Evolutionary conservation across 2,113 vertebrate species (phyloP).

Genomic region (Cairina moschata): DNA sequence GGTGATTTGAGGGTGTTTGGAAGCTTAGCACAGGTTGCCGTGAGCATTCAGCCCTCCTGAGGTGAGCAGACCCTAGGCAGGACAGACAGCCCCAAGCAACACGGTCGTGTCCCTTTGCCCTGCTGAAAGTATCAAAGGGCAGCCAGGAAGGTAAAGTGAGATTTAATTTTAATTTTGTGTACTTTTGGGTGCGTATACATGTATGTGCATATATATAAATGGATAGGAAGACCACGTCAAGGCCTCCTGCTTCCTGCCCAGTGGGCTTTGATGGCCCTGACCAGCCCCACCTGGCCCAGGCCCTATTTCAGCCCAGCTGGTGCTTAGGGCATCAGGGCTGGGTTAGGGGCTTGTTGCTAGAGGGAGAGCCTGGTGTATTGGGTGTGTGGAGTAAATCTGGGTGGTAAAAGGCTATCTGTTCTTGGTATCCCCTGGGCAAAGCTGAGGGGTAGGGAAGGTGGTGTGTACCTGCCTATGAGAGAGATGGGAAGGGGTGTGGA

Average conservation of each 20-base stretch:
- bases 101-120: not conserved
- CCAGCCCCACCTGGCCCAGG: not conserved
- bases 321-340: not conserved
- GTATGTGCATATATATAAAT: not conserved
- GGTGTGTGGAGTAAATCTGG: not conserved
- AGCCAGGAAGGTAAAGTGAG: too few species aligned
- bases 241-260: not conserved
- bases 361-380: not conserved
- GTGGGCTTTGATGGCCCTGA: too few species aligned
- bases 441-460: not conserved
- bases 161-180: not conserved
- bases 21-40: not conserved
- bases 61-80: not conserved
- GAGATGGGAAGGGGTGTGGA: not conserved
- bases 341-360: not conserved
- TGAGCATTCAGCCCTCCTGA: not conserved
- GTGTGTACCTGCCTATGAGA: not conserved
- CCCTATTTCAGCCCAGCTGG: not conserved
- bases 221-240: not conserved
- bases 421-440: not conserved
- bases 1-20: not conserved
- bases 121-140: not conserved
- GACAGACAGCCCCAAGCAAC: conserved; percentile 5
- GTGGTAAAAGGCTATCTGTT: not conserved
- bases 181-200: too few species aligned